Evolutionary conservation across 2,113 vertebrate species (phyloP), one percentile per base, ranked within the genome.

Genomic region (Caretta caretta): DNA sequence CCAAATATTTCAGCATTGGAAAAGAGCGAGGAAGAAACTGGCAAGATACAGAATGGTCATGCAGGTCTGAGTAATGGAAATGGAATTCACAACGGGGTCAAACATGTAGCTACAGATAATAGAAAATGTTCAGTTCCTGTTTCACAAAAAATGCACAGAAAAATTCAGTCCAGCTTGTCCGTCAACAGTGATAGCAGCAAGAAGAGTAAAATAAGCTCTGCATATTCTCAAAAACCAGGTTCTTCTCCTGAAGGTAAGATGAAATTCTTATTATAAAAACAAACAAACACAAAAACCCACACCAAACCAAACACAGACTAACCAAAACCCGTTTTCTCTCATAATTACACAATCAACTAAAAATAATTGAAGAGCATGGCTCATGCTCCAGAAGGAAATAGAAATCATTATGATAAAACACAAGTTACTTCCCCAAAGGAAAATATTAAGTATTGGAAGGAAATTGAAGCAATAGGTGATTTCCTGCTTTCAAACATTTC

Each of bases 131-230:
- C 98, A 0, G 97, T 99, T 84, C 99, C 99, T 1, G 99, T 99
- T 96, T 99, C 99, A 17, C 99, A 99, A 97, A 99, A 99, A 97
- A 98, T 99, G 99, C 99, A 99, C 95, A 98, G 98, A 92, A 99
- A 99, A 97, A 97, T 99, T 89, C 99, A 99, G 94, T 99, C 99
- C 95, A 99, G 99, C 97, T 97, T 99, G 98, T 99, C 99, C 1
- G 99, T 99, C 91, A 99, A 98, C 98, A 99, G 98, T 35, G 98
- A 98, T 96, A 98, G 98, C 98, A 99, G 98, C 98, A 98, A 99
- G 95, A 99, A 98, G 97, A 99, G 98, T 97, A 99, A 99, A 98
- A 97, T 98, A 94, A 99, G 99, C 94, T 99, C 99, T 94, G 98
- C 97, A 1, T 99, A 99, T 96, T 99, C 99, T 35, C 98, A 99